These are phyloP conservation scores for Plectropomus leopardus DNA, from an alignment of 2,113 vertebrate genomes.

Conservation along the genomic window DNA sequence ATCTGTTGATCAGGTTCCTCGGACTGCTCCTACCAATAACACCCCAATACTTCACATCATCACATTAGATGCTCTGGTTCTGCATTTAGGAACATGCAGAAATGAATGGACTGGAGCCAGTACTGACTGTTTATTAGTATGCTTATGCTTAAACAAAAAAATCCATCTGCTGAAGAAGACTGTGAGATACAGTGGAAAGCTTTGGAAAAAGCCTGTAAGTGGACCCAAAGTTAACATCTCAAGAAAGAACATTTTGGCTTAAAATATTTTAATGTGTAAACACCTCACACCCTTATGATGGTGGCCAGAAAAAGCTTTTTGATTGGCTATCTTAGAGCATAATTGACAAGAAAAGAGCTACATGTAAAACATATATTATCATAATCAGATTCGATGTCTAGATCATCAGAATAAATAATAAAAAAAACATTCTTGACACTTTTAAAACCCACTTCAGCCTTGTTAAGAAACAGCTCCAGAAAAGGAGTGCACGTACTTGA, in stretches of 20 bases:
- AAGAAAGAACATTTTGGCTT: not conserved
- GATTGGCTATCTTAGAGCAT: not conserved
- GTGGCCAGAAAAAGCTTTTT: not conserved
- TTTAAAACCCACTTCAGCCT: not conserved
- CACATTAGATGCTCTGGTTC: not conserved
- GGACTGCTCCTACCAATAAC: not conserved
- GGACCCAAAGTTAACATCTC: too few species aligned
- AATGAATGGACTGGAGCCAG: not conserved
- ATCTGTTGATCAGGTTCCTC: not conserved
- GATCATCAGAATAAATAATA: not conserved
- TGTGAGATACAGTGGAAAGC: not conserved
- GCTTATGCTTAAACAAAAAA: too few species aligned
- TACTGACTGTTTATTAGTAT: too few species aligned
- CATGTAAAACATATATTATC: not conserved
- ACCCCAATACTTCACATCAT: too few species aligned
- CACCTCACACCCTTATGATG: not conserved
- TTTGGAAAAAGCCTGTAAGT: not conserved
- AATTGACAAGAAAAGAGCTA: not conserved
- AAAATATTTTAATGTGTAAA: not conserved
- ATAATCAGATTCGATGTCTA: not conserved
- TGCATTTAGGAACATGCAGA: too few species aligned
- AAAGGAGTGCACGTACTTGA: conserved; percentile 81
- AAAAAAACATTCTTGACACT: not conserved
- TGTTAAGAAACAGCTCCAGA: not conserved
- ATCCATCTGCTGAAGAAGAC: not conserved